Evolutionary conservation across 2,113 vertebrate genomes (phyloP).

Genomic region (Delphinapterus leucas): DNA sequence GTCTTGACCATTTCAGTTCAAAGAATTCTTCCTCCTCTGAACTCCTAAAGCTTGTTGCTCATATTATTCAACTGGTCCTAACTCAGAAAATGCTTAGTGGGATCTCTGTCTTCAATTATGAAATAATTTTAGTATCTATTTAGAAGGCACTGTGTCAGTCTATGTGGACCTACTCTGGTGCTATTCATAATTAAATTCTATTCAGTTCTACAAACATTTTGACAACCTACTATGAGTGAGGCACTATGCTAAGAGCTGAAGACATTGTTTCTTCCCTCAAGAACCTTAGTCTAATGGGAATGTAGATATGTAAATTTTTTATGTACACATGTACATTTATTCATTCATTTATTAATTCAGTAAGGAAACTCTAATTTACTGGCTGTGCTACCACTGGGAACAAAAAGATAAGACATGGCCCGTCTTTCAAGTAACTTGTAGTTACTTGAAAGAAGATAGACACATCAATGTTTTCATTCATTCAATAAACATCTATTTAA

Average conservation of each 20-base stretch:
- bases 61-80: not conserved
- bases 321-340: not conserved
- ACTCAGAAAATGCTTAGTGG: not conserved
- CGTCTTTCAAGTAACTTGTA: not conserved
- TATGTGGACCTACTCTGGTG: not conserved
- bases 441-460: not conserved
- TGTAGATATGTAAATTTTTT: not conserved
- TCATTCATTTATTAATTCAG: not conserved
- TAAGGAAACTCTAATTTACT: not conserved
- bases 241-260: not conserved
- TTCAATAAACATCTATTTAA: not conserved
- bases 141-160: not conserved
- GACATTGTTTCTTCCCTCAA: not conserved
- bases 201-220: not conserved
- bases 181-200: not conserved
- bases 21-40: not conserved
- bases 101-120: not conserved
- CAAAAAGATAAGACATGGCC: not conserved
- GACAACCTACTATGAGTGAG: not conserved
- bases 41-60: not conserved
- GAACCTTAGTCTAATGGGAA: not conserved
- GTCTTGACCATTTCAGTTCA: not conserved
- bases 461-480: not conserved
- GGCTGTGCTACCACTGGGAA: not conserved
- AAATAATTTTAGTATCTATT: not conserved